A percentile compares a stretch with the other conserved stretches of the same genome.
phyloP scores from a whole-genome alignment of 2,888 invertebrate species.

The Parnassius apollo region DNA sequence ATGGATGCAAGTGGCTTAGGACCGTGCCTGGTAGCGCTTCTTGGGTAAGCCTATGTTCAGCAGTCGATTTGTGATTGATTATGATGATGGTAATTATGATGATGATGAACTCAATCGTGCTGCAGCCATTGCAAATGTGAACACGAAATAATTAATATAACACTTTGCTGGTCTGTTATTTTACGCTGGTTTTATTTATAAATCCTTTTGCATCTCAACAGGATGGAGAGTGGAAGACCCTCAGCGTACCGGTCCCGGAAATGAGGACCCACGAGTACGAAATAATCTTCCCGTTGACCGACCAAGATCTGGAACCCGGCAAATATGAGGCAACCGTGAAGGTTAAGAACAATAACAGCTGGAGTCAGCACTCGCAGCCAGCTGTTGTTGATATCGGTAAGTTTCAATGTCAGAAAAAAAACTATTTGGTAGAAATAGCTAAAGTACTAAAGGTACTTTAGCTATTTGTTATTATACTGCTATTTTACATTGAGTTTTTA shows the following conservation, averaged over 20 bases:
- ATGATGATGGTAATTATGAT: too few relatives aligned
- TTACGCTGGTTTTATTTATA: too few relatives aligned
- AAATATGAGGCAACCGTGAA: conserved; percentile 56
- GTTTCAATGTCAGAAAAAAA: conserved; percentile 21
- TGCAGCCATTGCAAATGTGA: too few relatives aligned
- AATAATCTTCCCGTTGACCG: conserved; percentile 44
- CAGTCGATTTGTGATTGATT: too few relatives aligned
- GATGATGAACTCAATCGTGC: too few relatives aligned
- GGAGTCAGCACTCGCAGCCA: conserved; percentile 49
- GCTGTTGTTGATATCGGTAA: conserved; percentile 54
- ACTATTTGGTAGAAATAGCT: conserved; percentile 5
- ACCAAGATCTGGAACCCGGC: conserved; percentile 45
- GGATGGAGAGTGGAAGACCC: conserved; percentile 44
- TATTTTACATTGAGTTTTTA: too few relatives aligned
- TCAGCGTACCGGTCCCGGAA: conserved; percentile 48
- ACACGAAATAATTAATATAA: too few relatives aligned
- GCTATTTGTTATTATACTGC: conserved; percentile 26
- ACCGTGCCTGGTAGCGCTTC: too few relatives aligned
- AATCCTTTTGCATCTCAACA: conserved; percentile 27
- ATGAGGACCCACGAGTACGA: conserved; percentile 45
- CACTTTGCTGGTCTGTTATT: too few relatives aligned
- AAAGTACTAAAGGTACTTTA: background rate
- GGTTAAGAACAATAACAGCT: conserved; percentile 57
- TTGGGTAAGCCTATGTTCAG: too few relatives aligned
- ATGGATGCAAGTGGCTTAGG: too few relatives aligned